Conservation (phyloP, 2,113 vertebrate genomes). For the Halichoerus grypus region DNA sequence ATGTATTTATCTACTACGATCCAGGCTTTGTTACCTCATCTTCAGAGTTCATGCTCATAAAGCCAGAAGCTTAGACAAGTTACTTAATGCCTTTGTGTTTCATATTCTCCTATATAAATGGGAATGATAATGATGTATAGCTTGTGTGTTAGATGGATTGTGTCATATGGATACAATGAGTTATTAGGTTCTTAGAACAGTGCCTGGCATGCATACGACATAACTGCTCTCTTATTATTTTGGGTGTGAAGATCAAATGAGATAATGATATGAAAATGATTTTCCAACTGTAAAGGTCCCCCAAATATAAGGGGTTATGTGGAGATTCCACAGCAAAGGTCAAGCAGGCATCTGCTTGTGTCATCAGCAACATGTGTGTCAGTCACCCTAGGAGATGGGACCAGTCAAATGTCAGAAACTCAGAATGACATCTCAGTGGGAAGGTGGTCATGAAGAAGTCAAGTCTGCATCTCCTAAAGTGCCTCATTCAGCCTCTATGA, state of each 20-base stretch:
- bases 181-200: background rate
- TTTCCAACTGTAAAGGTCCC: background rate
- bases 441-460: background rate
- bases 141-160: background rate
- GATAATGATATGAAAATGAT: background rate
- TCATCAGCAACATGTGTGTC: background rate
- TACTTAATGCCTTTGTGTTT: background rate
- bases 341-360: background rate
- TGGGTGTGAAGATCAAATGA: background rate
- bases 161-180: background rate
- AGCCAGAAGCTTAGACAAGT: background rate
- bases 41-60: background rate
- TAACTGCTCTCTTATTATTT: background rate
- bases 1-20: background rate
- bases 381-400: background rate
- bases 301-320: background rate
- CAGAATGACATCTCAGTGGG: background rate
- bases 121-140: background rate
- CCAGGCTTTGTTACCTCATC: background rate
- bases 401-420: background rate
- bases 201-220: background rate
- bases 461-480: background rate
- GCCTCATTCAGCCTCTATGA: background rate
- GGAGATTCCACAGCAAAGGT: background rate
- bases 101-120: background rate